These are phyloP conservation scores for Heliconius eleuchia DNA, from an alignment of 1,140 invertebrate genomes.

Conservation along the genomic window DNA sequence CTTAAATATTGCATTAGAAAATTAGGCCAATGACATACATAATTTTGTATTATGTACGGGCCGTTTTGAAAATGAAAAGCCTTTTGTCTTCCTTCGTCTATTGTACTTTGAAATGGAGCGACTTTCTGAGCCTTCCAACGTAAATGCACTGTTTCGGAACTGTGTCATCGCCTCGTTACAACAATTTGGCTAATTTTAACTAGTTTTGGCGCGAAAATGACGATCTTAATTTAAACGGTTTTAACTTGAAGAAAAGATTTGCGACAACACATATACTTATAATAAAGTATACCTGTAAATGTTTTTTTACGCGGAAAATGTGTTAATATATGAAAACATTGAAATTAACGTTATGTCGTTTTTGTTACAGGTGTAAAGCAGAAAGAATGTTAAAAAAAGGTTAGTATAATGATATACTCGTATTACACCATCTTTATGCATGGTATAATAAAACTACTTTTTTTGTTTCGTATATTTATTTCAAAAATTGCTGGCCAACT, in stretches of 20 bases:
- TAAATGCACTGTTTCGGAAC: slow-evolving; percentile 24
- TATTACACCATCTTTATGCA: neutral
- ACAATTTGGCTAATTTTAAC: neutral
- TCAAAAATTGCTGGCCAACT: too few relatives aligned
- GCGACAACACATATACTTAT: too few relatives aligned
- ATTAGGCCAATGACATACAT: slow-evolving; percentile 44
- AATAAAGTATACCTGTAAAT: too few relatives aligned
- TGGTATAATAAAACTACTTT: neutral
- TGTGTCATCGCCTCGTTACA: slow-evolving; percentile 9
- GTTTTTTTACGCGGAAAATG: too few relatives aligned
- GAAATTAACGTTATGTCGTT: neutral
- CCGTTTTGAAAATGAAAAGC: slow-evolving; percentile 36
- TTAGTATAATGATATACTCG: slow-evolving; percentile 25
- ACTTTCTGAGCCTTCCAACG: slow-evolving; percentile 17
- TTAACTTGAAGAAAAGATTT: neutral
- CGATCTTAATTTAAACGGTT: too few relatives aligned
- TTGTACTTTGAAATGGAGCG: slow-evolving; percentile 40
- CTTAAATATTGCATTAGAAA: slow-evolving; percentile 40
- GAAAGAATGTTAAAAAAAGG: slow-evolving; percentile 65
- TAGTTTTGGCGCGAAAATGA: neutral
- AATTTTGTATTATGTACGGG: slow-evolving; percentile 38
- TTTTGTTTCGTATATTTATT: too few relatives aligned
- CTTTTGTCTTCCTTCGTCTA: slow-evolving; percentile 40
- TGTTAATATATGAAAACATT: neutral
- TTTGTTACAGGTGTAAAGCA: slow-evolving; percentile 63